Evolutionary conservation across 2,797 vertebrate species (phyloP).

Genomic region (Loris lydekkerianus): DNA sequence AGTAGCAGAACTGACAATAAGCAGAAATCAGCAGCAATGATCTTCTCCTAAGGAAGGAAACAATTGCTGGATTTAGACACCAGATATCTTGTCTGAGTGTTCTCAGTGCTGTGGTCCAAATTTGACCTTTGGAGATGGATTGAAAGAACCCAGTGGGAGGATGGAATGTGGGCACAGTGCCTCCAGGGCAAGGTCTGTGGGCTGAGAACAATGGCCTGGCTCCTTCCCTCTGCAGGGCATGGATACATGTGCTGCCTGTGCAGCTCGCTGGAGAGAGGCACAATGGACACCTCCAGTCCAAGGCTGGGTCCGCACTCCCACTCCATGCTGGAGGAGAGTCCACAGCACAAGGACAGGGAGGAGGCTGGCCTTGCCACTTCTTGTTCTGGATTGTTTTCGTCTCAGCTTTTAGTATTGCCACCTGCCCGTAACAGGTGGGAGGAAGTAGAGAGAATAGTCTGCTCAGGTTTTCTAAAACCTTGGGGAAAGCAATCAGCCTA

Average conservation of each 20-base stretch:
- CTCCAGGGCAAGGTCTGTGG: neutral
- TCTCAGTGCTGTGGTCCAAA: neutral
- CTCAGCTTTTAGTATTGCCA: neutral
- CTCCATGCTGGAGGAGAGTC: neutral
- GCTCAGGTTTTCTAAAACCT: neutral
- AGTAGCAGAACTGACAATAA: neutral
- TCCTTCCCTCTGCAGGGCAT: neutral
- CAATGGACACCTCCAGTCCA: neutral
- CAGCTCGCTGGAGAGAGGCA: neutral
- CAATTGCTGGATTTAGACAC: slow-evolving; percentile 52
- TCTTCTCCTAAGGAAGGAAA: slow-evolving; percentile 5
- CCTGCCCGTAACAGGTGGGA: slow-evolving; percentile 22
- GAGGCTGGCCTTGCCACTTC: neutral
- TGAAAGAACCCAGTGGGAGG: neutral
- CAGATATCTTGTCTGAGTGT: neutral
- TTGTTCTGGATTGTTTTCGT: neutral
- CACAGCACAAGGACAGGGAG: accelerated
- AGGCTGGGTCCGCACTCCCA: slow-evolving; percentile 21
- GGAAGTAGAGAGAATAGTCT: slow-evolving; percentile 15
- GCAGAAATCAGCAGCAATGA: slow-evolving; percentile 9
- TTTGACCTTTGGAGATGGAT: slow-evolving; percentile 61
- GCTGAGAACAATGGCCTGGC: neutral
- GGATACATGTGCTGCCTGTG: neutral
- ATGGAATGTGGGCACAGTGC: neutral
- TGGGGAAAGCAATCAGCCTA: neutral